Base-by-base conservation (phyloP, 1,140 invertebrate species). In the Cyphomyrmex costatus region DNA sequence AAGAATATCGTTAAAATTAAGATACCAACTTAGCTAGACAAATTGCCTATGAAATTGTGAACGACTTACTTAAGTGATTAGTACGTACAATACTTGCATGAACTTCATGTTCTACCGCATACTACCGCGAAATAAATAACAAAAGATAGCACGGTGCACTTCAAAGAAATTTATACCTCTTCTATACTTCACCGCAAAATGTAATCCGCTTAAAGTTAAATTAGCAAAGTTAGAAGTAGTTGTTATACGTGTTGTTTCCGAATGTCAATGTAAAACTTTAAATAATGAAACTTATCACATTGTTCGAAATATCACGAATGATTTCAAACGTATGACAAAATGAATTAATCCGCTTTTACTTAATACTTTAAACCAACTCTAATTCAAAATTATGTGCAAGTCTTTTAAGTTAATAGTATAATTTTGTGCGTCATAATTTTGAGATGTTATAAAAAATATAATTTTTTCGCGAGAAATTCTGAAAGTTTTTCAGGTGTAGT, bases 151-250 rank as follows among this genome's bases (percentile, higher is more conserved):
- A 19, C 46, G 46, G 3, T 71, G 16, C 8, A 51, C 46, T 49
- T 71, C 24, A 21, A 49, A 71, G 68, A 71, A 70, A 49, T 71
- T 51, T 49, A 51, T 49, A 16, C 24, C 68, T n/a, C 66, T 70
- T 70, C 42, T 27, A 19, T 27, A 70, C 21, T 49, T 42, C 21
- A 10, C 16, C 46, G 8, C 24, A 27, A 24, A 51, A 51, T 27
- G 68, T 71, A 49, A 71, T 49, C 21, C 21, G 10, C n/a, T 71
- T 46, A n/a, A 71, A 71, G 36, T 49, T 49, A 49, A 71, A 66
- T 66, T 66, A 66, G 63, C 24, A 27, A 71, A 49, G n/a, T 71
- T 71, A 51, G 46, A 49, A 46, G 36, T n/a, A 24, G 36, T 42
- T 63, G 60, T 61, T 30, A 46, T 46, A 24, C 2, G 5, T 16